Conservation (phyloP, 1,140 invertebrate genomes). For the Akabosia matsudoensis region DNA sequence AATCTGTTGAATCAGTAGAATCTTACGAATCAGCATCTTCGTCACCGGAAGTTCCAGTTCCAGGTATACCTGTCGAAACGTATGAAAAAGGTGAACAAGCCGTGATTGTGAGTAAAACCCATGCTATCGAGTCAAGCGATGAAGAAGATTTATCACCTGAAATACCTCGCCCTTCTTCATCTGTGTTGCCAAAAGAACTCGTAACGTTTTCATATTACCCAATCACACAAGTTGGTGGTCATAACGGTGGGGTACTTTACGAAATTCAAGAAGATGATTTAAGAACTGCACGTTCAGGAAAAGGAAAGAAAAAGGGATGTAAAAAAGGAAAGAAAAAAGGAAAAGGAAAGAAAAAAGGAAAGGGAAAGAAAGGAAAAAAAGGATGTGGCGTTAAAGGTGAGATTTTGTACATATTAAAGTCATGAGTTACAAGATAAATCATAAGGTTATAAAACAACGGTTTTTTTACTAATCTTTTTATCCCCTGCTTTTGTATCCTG, state of each 20-base stretch:
- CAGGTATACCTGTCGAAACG: neutral
- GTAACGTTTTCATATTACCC: conserved; percentile 3
- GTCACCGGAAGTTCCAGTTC: neutral
- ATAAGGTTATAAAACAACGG: too few species aligned
- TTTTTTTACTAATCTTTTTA: too few species aligned
- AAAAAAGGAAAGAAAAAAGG: neutral
- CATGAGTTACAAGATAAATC: too few species aligned
- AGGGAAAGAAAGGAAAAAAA: neutral
- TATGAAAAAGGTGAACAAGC: neutral
- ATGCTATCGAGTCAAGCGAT: too few species aligned
- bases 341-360: neutral
- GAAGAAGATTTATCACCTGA: neutral
- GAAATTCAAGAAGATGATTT: neutral
- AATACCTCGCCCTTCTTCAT: neutral
- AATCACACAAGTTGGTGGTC: neutral
- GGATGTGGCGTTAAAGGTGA: neutral
- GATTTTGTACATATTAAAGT: neutral
- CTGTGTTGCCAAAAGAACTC: neutral
- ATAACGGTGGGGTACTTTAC: neutral
- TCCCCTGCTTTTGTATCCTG: too few species aligned
- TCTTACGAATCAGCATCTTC: neutral
- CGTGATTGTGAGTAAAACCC: neutral
- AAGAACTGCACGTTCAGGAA: neutral
- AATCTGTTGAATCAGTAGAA: neutral
- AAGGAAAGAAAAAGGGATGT: too few species aligned